phyloP scores from a whole-genome alignment of 2,797 vertebrate genomes.

The Sebastes trivittatus region DNA sequence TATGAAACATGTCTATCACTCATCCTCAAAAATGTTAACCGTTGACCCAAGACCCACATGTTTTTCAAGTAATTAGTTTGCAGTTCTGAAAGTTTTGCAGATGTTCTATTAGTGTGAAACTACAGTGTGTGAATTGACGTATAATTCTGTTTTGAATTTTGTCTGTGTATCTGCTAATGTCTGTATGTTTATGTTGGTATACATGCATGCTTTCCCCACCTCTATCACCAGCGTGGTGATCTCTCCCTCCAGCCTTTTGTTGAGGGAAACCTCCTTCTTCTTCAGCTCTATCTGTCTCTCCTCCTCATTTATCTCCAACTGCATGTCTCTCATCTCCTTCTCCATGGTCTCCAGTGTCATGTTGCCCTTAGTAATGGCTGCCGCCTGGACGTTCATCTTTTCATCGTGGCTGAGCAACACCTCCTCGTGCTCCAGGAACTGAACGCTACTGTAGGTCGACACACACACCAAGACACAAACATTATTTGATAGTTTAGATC shows the following conservation, averaged over 20 bases:
- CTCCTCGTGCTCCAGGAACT: constrained; percentile 90
- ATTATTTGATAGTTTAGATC: background rate
- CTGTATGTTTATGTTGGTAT: background rate
- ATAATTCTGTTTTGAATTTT: background rate
- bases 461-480: background rate
- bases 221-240: constrained; percentile 84
- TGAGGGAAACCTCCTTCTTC: constrained; percentile 76
- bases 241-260: constrained; percentile 81
- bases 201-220: constrained; percentile 70
- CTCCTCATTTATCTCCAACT: constrained; percentile 82
- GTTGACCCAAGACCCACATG: constrained; percentile 1
- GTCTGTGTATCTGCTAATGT: background rate
- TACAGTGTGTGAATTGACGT: background rate
- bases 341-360: constrained; percentile 82
- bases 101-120: background rate
- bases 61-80: constrained; percentile 32
- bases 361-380: constrained; percentile 79
- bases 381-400: constrained; percentile 86
- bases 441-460: constrained; percentile 80
- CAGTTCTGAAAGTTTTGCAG: background rate
- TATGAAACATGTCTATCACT: background rate
- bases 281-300: constrained; percentile 81
- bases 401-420: constrained; percentile 87
- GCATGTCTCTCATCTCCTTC: constrained; percentile 85
- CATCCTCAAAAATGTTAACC: background rate